Base-by-base conservation (phyloP, 2,888 invertebrate species). In the Atrina japonica region DNA sequence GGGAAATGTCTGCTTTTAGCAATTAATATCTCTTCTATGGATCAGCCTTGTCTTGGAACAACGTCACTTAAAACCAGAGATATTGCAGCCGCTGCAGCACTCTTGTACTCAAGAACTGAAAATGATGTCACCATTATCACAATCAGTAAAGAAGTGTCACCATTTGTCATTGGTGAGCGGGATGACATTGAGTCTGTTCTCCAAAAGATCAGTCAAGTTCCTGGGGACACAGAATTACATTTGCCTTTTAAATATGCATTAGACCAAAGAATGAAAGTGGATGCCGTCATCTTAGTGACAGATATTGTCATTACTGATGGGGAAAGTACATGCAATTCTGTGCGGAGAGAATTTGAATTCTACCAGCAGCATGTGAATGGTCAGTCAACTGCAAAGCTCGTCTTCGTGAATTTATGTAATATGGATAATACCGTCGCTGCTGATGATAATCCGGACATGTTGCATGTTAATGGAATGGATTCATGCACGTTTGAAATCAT, bases 401-500 rank as follows among this genome's bases (percentile, higher is more conserved):
- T 35, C 56, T 35, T 35, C 7, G 18, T 40, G 35, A 35, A 35
- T 23, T 52, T 52, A 1, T 23, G 35, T 11, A 23, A n/a, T 16
- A 14, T 35, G 0, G 23, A 23, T 9, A 16, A 23, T 21, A 23
- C 30, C 2, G 56, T 35, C 21, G 56, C 56, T 35, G 35, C 30
- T 40, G 40, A 23, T 9, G 40, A 35, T 35, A 35, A 56, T 35
- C 56, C 56, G 5, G 11, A 40, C 3, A 56, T 56, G 35, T 14
- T 56, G 56, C 35, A 56, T 35, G 56, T 56, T 1, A 56, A 35
- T 18, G 56, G 56, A 18, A 23, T 56, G 21, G 56, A 56, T 18
- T 18, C 56, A 6, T 18, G 23, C 0, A 40, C 35, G 0, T 14
- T 56, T 11, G 2, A 56, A 16, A 35, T 18, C 40, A 56, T 56